Conservation (phyloP, 2,113 vertebrate genomes). For the Callocephalon fimbriatum region DNA sequence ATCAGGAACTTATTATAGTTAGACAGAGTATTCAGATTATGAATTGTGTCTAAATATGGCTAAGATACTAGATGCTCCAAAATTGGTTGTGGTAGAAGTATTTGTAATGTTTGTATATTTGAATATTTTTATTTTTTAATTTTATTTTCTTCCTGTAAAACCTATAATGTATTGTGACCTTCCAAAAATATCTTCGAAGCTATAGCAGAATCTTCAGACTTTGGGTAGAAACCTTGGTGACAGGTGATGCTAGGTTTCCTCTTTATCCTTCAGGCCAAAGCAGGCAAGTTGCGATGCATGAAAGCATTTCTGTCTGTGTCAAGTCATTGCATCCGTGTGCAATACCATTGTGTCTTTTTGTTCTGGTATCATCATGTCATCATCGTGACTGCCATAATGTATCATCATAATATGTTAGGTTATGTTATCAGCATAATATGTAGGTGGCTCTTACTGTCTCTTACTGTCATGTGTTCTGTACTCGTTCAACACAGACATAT, state of each 20-base stretch:
- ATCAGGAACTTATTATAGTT: neutral
- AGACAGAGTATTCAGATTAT: neutral
- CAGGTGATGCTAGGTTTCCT: neutral
- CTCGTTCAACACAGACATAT: neutral
- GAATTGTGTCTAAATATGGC: neutral
- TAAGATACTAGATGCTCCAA: neutral
- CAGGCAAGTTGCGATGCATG: neutral
- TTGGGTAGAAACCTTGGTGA: neutral
- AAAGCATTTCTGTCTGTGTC: neutral
- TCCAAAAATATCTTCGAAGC: neutral
- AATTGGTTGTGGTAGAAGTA: neutral
- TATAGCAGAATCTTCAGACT: neutral
- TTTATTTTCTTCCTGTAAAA: neutral
- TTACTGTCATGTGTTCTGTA: neutral
- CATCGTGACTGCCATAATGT: neutral
- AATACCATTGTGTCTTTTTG: neutral
- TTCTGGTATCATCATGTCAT: neutral
- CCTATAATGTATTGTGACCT: neutral
- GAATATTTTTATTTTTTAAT: neutral
- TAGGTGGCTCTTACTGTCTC: neutral
- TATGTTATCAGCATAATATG: neutral
- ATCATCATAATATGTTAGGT: neutral
- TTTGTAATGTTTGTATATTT: neutral
- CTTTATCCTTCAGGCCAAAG: neutral
- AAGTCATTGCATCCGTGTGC: neutral